Evolutionary conservation across 2,888 invertebrate species (phyloP).

Genomic region (Synergus itoensis): DNA sequence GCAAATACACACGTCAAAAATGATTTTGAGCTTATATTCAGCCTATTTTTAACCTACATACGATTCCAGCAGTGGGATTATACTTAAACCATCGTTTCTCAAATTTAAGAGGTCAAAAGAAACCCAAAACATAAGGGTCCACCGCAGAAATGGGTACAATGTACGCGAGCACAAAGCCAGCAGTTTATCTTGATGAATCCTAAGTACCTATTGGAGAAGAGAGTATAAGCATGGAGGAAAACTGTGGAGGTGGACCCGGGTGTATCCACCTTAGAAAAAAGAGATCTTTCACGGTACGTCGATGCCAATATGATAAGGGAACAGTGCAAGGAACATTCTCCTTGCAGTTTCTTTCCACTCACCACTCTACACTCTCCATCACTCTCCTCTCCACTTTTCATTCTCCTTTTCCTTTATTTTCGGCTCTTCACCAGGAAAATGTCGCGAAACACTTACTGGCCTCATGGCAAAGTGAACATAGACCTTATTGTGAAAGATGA

Average conservation of each 20-base stretch:
- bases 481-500: constrained; percentile 42
- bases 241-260: constrained; percentile 46
- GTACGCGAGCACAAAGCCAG: constrained; percentile 53
- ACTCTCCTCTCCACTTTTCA: constrained; percentile 35
- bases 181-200: constrained; percentile 75
- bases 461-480: constrained; percentile 50
- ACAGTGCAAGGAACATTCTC: constrained; percentile 54
- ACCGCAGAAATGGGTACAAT: constrained; percentile 50
- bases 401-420: constrained; percentile 41
- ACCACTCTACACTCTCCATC: constrained; percentile 37
- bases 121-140: constrained; percentile 50
- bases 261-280: constrained; percentile 64
- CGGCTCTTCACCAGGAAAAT: constrained; percentile 33
- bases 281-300: constrained; percentile 69
- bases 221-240: constrained; percentile 42
- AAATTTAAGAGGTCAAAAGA: constrained; percentile 38
- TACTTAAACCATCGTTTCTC: constrained; percentile 21
- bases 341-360: constrained; percentile 54
- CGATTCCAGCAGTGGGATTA: constrained; percentile 11
- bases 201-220: constrained; percentile 70
- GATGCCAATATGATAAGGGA: constrained; percentile 68
- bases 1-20: too few relatives aligned
- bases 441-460: constrained; percentile 56
- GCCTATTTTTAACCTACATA: background rate
- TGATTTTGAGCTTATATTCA: background rate